Percentiles rank a stretch among this genome's conserved stretches.
Evolutionary conservation across 1,140 invertebrate species (phyloP).

Genomic region (Musca vetustissima): DNA sequence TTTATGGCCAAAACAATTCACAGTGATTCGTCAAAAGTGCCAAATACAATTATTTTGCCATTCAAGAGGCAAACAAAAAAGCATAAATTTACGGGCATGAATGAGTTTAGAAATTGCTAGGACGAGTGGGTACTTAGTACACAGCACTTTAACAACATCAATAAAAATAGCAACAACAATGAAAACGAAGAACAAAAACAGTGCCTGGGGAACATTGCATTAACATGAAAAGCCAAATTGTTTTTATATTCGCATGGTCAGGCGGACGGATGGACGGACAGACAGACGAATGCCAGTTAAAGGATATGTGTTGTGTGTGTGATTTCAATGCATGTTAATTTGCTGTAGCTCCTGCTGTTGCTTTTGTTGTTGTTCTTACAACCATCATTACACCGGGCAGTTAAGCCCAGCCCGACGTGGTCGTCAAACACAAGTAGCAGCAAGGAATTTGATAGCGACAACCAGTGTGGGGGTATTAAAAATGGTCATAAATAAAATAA

Average conservation of each 20-base stretch:
- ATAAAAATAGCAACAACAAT: neutral
- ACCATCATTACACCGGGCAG: no score
- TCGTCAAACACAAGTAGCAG: no score
- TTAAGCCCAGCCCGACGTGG: no score
- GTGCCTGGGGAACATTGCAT: constrained; percentile 25
- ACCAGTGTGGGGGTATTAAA: constrained; percentile 42
- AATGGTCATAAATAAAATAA: constrained; percentile 56
- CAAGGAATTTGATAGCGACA: no score
- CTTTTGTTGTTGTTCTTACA: no score
- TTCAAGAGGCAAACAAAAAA: no score
- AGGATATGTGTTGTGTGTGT: no score
- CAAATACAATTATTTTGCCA: no score
- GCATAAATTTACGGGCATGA: neutral
- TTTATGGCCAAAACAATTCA: constrained; percentile 54
- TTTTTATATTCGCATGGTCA: constrained; percentile 6
- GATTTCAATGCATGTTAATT: no score
- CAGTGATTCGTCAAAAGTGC: neutral
- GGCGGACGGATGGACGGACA: no score
- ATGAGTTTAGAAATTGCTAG: constrained; percentile 35
- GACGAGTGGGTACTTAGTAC: constrained; percentile 43
- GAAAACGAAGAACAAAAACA: neutral
- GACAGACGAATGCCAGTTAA: no score
- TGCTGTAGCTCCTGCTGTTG: no score
- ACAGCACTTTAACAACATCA: neutral
- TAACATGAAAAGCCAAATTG: constrained; percentile 25